phyloP scores from a whole-genome alignment of 37 sponge, comb jelly and placozoan genomes.

The Mnemiopsis leidyi region DNA sequence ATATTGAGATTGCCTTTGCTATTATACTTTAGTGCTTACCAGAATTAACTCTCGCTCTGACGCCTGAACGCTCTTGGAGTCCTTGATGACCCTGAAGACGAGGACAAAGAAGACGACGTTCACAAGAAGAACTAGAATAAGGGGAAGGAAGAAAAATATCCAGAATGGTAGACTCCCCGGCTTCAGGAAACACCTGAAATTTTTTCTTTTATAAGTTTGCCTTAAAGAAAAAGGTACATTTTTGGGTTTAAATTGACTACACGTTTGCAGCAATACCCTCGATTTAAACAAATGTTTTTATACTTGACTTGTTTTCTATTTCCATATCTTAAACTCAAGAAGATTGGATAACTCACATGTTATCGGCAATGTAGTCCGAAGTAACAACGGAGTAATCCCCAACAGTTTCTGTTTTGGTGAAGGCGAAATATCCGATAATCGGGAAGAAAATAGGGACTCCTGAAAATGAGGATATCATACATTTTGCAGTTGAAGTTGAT shows the following conservation, averaged over 20 bases:
- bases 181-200: constrained; percentile 6
- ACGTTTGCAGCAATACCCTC: no score
- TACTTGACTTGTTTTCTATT: no score
- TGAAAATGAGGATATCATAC: no score
- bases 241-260: no score
- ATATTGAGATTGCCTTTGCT: no score
- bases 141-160: background rate
- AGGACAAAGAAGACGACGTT: constrained; percentile 7
- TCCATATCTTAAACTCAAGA: no score
- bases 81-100: constrained; percentile 48
- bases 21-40: no score
- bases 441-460: background rate
- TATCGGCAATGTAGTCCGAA: background rate
- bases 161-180: constrained; percentile 19
- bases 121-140: background rate
- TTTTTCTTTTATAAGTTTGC: no score
- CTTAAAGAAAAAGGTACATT: no score
- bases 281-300: no score
- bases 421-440: constrained; percentile 26
- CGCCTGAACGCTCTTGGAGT: background rate
- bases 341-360: no score
- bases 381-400: background rate
- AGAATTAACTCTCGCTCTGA: background rate
- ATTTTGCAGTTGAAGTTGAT: no score
- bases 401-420: constrained; percentile 27